Percentiles rank a stretch among this genome's conserved stretches.
These are phyloP conservation scores for Lycopodina hypogea DNA, from an alignment of 37 sponge, comb jelly and placozoan genomes.

Conservation along the genomic window DNA sequence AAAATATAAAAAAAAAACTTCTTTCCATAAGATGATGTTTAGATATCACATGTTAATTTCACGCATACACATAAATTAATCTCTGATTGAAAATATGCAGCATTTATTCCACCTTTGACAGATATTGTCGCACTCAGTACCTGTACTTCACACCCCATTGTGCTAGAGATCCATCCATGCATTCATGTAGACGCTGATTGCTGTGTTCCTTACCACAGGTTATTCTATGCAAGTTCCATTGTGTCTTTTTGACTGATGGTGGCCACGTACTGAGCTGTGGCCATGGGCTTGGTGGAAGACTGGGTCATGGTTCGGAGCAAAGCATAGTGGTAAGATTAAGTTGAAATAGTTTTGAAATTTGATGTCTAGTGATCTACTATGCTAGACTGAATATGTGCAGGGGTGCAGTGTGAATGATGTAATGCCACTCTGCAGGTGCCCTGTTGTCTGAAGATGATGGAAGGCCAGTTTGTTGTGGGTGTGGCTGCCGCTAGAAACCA, in stretches of 20 bases:
- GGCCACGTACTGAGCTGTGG: slow-evolving; percentile 92
- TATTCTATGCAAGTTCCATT: slow-evolving; percentile 90
- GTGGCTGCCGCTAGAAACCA: slow-evolving; percentile 75
- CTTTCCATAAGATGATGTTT: no score
- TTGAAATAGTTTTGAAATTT: neutral
- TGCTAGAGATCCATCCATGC: no score
- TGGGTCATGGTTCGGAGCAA: slow-evolving; percentile 88
- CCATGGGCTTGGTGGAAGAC: slow-evolving; percentile 87
- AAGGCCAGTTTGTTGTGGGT: neutral
- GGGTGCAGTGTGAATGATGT: no score
- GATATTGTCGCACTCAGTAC: no score
- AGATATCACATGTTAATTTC: no score
- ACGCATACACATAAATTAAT: no score
- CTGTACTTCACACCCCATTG: no score
- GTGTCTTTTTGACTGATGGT: slow-evolving; percentile 65
- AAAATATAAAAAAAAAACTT: no score
- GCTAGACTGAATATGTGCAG: neutral
- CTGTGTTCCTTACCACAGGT: slow-evolving; percentile 48
- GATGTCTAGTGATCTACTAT: neutral
- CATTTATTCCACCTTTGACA: no score
- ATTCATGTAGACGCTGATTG: no score
- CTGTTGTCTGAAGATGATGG: slow-evolving; percentile 14
- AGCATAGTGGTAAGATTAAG: slow-evolving; percentile 54
- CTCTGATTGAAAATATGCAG: no score
- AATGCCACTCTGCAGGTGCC: no score